A percentile compares a stretch with the other conserved stretches of the same genome.
Evolutionary conservation across 2,797 vertebrate genomes (phyloP).

Genomic region (Morus bassanus): DNA sequence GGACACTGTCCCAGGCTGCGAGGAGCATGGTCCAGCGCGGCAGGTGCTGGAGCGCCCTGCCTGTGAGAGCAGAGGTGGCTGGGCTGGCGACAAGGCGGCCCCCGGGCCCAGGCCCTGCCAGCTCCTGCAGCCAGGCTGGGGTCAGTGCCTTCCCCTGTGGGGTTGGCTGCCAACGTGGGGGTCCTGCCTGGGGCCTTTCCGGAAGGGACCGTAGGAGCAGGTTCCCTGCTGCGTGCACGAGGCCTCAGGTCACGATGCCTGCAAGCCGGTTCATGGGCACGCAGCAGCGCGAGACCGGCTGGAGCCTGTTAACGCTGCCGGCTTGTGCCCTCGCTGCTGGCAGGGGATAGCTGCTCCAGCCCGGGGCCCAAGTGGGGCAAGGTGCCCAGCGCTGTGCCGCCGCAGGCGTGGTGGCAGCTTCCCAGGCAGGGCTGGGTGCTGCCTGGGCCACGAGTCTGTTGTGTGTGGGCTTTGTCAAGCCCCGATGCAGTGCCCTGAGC

Average conservation of each 20-base stretch:
- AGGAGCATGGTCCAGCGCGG: neutral
- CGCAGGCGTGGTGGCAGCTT: neutral
- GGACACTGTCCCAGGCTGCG: neutral
- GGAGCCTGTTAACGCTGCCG: fast-evolving
- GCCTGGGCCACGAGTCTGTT: fast-evolving
- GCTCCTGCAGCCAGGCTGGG: neutral
- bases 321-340: neutral
- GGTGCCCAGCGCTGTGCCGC: neutral
- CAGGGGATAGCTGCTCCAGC: neutral
- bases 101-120: neutral
- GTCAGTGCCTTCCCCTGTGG: neutral
- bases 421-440: neutral
- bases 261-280: neutral
- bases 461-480: too few relatives aligned
- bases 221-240: neutral
- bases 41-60: fast-evolving
- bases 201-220: neutral
- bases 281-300: fast-evolving
- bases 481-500: fast-evolving
- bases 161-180: neutral
- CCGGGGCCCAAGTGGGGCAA: neutral
- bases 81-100: neutral
- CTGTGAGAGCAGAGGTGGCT: neutral
- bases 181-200: neutral
- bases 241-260: fast-evolving